Conservation (phyloP, 2,888 invertebrate species). For the Spialia ferax region DNA sequence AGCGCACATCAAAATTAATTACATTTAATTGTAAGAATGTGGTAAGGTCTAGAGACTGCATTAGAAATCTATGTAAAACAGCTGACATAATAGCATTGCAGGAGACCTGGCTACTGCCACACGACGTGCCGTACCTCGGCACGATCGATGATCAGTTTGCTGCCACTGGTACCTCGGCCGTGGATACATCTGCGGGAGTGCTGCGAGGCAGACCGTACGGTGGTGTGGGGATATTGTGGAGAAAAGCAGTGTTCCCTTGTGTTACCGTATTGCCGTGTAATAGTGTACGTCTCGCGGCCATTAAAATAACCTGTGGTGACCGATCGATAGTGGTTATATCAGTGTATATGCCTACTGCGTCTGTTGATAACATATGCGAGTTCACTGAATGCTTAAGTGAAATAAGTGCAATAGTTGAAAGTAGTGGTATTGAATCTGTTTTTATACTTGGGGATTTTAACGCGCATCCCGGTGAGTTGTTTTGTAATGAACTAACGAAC, state of each 20-base stretch:
- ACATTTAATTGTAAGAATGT: conserved; percentile 45
- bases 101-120: conserved; percentile 19
- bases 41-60: conserved; percentile 31
- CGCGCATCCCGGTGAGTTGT: conserved; percentile 27
- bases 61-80: not conserved
- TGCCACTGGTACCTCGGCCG: conserved; percentile 22
- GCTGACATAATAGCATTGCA: conserved; percentile 13
- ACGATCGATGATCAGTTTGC: conserved; percentile 21
- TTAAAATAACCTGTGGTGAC: not conserved
- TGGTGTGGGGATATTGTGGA: conserved; percentile 36
- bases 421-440: conserved; percentile 27
- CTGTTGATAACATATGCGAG: conserved; percentile 11
- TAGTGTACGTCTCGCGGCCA: not conserved
- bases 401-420: conserved; percentile 29
- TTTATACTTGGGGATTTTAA: conserved; percentile 23
- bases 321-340: not conserved
- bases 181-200: conserved; percentile 31
- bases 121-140: conserved; percentile 21
- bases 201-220: conserved; percentile 36
- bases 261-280: conserved; percentile 16
- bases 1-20: conserved; percentile 5
- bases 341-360: conserved; percentile 16
- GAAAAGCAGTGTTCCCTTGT: conserved; percentile 6
- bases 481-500: conserved; percentile 26
- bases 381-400: conserved; percentile 38